A percentile compares a stretch with the other conserved stretches of the same genome.
Conservation (phyloP, 1,140 invertebrate species). For the Plutomurus gul region DNA sequence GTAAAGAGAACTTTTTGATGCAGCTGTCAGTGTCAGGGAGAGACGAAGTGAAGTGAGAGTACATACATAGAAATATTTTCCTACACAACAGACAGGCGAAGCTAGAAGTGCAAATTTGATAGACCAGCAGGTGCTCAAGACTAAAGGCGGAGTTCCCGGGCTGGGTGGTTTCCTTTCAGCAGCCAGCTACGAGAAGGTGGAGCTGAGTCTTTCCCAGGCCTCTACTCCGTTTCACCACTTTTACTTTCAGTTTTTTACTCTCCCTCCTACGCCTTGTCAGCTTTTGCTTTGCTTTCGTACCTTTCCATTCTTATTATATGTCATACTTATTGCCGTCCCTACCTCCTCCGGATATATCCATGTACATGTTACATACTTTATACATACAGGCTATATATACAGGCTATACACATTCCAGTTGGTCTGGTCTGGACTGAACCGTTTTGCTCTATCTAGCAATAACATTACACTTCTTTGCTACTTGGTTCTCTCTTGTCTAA, state of each 20-base stretch:
- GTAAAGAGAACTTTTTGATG: conserved; percentile 16
- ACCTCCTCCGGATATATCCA: not conserved
- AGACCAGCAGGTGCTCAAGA: conserved; percentile 36
- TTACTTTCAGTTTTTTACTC: conserved; percentile 16
- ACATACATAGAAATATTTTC: conserved; percentile 33
- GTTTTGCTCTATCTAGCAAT: not conserved
- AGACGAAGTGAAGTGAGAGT: conserved; percentile 11
- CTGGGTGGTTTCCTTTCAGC: conserved; percentile 14
- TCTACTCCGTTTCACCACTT: conserved; percentile 25
- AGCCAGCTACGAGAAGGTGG: conserved; percentile 29
- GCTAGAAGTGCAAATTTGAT: conserved; percentile 34
- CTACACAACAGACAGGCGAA: conserved; percentile 10
- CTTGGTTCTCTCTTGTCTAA: too few relatives aligned
- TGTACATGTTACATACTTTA: not conserved
- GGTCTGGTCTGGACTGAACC: not conserved
- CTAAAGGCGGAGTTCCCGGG: conserved; percentile 25
- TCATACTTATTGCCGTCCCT: not conserved
- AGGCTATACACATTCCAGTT: not conserved
- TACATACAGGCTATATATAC: too few relatives aligned
- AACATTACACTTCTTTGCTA: too few relatives aligned
- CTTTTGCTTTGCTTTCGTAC: not conserved
- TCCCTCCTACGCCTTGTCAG: conserved; percentile 4
- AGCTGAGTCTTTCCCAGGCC: not conserved
- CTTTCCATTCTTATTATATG: not conserved
- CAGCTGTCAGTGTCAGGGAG: conserved; percentile 35